Evolutionary conservation across 2,888 invertebrate genomes (phyloP).

Genomic region (Erynnis tages): DNA sequence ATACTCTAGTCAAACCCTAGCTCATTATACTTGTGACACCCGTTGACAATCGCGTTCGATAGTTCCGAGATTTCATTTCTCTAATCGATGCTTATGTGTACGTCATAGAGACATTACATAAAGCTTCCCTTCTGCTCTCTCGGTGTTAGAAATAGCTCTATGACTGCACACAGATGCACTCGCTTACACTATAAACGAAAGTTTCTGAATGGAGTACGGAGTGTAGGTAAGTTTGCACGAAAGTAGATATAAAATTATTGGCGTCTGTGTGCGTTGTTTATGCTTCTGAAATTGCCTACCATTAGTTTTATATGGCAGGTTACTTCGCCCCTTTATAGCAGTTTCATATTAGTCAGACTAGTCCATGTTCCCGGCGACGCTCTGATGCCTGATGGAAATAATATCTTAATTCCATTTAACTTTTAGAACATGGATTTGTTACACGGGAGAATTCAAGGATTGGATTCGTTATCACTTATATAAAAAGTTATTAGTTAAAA

Average conservation of each 20-base stretch:
- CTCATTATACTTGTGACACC: no score
- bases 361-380: neutral
- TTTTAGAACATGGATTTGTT: no score
- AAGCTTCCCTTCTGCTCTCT: no score
- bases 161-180: constrained; percentile 25
- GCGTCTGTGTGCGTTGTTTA: constrained; percentile 5
- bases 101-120: no score
- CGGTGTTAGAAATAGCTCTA: no score
- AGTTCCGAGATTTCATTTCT: no score
- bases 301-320: constrained; percentile 18
- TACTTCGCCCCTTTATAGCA: constrained; percentile 5
- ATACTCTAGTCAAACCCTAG: no score
- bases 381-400: neutral
- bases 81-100: no score
- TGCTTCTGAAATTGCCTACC: constrained; percentile 13
- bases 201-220: constrained; percentile 43
- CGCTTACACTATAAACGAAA: constrained; percentile 43
- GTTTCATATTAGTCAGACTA: constrained; percentile 9
- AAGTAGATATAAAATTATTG: constrained; percentile 23
- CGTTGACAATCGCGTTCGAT: no score
- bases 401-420: neutral
- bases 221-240: constrained; percentile 8
- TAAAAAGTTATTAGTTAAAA: no score
- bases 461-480: no score
- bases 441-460: no score